Conservation (phyloP, 2,888 invertebrate species). For the Apocheima hispidaria region DNA sequence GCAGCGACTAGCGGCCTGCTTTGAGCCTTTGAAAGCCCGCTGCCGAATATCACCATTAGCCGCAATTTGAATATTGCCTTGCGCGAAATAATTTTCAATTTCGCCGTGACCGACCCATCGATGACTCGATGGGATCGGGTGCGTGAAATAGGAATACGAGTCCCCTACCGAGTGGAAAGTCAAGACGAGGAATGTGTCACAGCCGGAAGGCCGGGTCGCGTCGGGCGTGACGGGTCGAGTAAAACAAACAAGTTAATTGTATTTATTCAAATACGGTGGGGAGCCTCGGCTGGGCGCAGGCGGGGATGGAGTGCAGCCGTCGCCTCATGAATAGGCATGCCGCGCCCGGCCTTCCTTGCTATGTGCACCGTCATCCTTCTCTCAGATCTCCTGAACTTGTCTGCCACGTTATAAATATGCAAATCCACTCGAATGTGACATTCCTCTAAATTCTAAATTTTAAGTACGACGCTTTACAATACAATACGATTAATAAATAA, state of each 20-base stretch:
- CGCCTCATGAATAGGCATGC: slow-evolving; percentile 77
- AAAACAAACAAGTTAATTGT: slow-evolving; percentile 86
- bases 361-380: slow-evolving; percentile 73
- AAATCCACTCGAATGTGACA: slow-evolving; percentile 42
- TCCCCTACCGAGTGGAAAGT: slow-evolving; percentile 21
- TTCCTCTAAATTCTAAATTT: slow-evolving; percentile 4
- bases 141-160: slow-evolving; percentile 35
- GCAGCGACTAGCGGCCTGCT: slow-evolving; percentile 64
- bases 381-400: slow-evolving; percentile 45
- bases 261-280: slow-evolving; percentile 82
- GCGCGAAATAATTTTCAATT: slow-evolving; percentile 70
- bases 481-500: not conserved
- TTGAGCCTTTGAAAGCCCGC: slow-evolving; percentile 74
- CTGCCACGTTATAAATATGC: slow-evolving; percentile 42
- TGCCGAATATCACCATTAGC: slow-evolving; percentile 80
- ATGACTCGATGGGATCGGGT: slow-evolving; percentile 41
- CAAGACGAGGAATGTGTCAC: slow-evolving; percentile 60
- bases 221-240: slow-evolving; percentile 70
- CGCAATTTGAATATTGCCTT: slow-evolving; percentile 74
- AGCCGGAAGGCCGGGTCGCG: slow-evolving; percentile 65
- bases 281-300: slow-evolving; percentile 50
- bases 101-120: slow-evolving; percentile 51
- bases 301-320: slow-evolving; percentile 70
- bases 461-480: not conserved
- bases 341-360: slow-evolving; percentile 64